Evolutionary conservation across 2,113 vertebrate species (phyloP).

Genomic region (Halcyon malimbica): DNA sequence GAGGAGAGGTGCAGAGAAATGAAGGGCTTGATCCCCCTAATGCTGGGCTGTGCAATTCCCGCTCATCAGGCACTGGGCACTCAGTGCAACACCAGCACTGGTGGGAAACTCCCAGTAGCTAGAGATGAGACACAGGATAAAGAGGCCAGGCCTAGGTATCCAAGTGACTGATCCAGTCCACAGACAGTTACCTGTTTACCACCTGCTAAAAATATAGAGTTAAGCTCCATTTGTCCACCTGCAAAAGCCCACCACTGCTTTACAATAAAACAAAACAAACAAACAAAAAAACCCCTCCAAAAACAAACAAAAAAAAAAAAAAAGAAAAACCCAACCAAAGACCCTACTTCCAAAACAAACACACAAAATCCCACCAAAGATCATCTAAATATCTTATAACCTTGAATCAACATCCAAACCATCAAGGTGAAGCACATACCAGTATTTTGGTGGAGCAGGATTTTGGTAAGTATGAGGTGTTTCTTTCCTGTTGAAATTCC

Average conservation of each 20-base stretch:
- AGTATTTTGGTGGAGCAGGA: too few species aligned
- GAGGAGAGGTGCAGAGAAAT: neutral
- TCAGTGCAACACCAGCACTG: rapidly evolving
- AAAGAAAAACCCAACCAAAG: neutral
- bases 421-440: neutral
- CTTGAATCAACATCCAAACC: neutral
- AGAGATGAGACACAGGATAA: rapidly evolving
- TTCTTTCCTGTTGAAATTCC: neutral
- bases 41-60: neutral
- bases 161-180: neutral
- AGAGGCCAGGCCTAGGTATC: neutral
- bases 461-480: neutral
- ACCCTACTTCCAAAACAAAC: neutral
- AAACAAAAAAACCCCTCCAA: too few species aligned
- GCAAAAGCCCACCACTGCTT: neutral
- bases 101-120: neutral
- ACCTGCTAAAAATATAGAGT: neutral
- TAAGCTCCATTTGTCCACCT: neutral
- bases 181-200: neutral
- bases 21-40: neutral
- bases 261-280: neutral
- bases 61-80: neutral
- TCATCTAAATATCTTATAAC: neutral
- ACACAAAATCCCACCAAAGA: too few species aligned
- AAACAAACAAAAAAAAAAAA: too few species aligned